These are phyloP conservation scores for Creontiades dilutus DNA, from an alignment of 2,888 invertebrate species.

Conservation along the genomic window DNA sequence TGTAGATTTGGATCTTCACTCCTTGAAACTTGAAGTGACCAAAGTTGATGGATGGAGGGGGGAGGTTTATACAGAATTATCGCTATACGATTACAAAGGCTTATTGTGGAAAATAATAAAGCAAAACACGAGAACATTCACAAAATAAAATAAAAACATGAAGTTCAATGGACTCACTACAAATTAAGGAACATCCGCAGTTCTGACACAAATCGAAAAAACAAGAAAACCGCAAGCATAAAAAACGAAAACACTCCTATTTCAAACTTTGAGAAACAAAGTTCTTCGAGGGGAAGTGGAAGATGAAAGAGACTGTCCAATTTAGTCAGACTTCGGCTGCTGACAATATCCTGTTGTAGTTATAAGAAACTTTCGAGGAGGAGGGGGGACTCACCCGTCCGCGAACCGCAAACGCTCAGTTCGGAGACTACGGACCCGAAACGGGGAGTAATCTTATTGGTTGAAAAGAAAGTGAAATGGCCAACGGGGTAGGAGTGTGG, in stretches of 20 bases:
- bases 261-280: background rate
- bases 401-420: background rate
- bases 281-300: slow-evolving; percentile 21
- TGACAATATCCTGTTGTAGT: slow-evolving; percentile 33
- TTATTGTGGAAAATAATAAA: too few relatives aligned
- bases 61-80: too few relatives aligned
- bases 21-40: too few relatives aligned
- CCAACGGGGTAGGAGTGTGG: too few relatives aligned
- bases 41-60: too few relatives aligned
- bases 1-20: too few relatives aligned
- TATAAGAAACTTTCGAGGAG: slow-evolving; percentile 11
- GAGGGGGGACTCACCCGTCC: background rate
- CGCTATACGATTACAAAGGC: too few relatives aligned
- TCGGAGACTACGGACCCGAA: slow-evolving; percentile 4
- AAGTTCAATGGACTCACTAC: too few relatives aligned
- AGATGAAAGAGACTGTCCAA: slow-evolving; percentile 31
- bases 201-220: too few relatives aligned
- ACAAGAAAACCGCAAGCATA: background rate
- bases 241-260: background rate
- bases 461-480: background rate
- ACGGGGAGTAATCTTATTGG: slow-evolving; percentile 15
- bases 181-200: too few relatives aligned
- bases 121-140: too few relatives aligned
- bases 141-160: too few relatives aligned
- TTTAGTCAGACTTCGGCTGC: background rate